A percentile compares a stretch with the other conserved stretches of the same genome.
These are phyloP conservation scores for Mastacembelus armatus DNA, from an alignment of 2,797 vertebrate genomes.

Conservation along the genomic window DNA sequence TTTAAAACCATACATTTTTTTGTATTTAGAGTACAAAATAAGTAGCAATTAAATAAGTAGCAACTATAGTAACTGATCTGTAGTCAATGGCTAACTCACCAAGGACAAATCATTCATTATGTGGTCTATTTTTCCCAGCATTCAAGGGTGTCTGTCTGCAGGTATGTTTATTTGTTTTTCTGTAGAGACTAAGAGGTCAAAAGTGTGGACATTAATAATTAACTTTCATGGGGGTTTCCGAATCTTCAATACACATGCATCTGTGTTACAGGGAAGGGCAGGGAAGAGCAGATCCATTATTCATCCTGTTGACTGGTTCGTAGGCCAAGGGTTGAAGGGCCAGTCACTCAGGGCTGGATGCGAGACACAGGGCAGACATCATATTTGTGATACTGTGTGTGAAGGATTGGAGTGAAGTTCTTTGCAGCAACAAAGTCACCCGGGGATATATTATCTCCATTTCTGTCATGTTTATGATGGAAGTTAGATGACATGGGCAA, in stretches of 20 bases:
- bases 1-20: neutral
- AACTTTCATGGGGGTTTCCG: constrained; percentile 38
- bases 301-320: constrained; percentile 57
- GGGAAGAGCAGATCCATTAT: constrained; percentile 54
- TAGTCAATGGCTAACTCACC: constrained; percentile 30
- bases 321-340: constrained; percentile 48
- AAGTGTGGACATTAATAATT: constrained; percentile 53
- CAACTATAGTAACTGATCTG: constrained; percentile 11
- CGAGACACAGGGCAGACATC: constrained; percentile 32
- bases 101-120: constrained; percentile 9
- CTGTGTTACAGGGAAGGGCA: constrained; percentile 28
- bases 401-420: constrained; percentile 14
- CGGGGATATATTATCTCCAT: constrained; percentile 46
- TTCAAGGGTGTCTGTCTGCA: constrained; percentile 19
- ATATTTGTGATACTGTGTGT: constrained; percentile 4
- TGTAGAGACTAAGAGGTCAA: constrained; percentile 20
- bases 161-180: constrained; percentile 41
- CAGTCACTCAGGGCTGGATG: constrained; percentile 30
- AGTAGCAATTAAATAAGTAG: too few species aligned
- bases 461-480: constrained; percentile 33
- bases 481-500: constrained; percentile 40
- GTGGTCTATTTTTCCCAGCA: constrained; percentile 1
- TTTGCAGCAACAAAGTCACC: constrained; percentile 14
- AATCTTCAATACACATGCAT: constrained; percentile 9
- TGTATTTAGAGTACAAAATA: neutral